Evolutionary conservation across 2,113 vertebrate species (phyloP).

Genomic region (Podarcis muralis): DNA sequence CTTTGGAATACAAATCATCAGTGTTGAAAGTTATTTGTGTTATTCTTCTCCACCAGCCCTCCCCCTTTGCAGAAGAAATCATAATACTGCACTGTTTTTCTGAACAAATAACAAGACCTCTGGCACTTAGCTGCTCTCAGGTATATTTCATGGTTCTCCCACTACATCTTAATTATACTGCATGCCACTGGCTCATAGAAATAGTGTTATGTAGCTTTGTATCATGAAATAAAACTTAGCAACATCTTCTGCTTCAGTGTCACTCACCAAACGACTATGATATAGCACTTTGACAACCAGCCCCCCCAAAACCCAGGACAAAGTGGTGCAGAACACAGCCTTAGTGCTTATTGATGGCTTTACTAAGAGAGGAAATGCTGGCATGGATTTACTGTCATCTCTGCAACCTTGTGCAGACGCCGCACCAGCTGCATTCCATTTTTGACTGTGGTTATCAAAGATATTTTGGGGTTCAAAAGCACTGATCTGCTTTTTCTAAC

Average conservation of each 20-base stretch:
- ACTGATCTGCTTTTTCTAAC: not conserved
- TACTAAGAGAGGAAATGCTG: not conserved
- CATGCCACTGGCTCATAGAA: not conserved
- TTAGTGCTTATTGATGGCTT: not conserved
- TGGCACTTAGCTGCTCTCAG: not conserved
- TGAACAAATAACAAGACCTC: not conserved
- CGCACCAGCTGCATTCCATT: not conserved
- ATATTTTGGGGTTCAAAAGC: not conserved
- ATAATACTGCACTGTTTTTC: not conserved
- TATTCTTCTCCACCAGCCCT: not conserved
- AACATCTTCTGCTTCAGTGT: not conserved
- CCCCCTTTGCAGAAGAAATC: not conserved
- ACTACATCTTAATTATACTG: not conserved
- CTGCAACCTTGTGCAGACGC: not conserved
- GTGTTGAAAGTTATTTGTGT: not conserved
- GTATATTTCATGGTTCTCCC: not conserved
- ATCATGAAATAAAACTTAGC: not conserved
- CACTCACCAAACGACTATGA: not conserved
- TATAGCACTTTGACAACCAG: not conserved
- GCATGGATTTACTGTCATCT: not conserved
- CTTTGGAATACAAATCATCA: not conserved
- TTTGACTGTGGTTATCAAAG: not conserved
- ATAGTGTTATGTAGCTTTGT: not conserved
- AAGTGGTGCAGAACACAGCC: not conserved
- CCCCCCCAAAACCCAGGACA: not conserved